Percentiles rank a stretch among this genome's conserved stretches.
Conservation (phyloP, 1,140 invertebrate species). For the Drosophila dunni region DNA sequence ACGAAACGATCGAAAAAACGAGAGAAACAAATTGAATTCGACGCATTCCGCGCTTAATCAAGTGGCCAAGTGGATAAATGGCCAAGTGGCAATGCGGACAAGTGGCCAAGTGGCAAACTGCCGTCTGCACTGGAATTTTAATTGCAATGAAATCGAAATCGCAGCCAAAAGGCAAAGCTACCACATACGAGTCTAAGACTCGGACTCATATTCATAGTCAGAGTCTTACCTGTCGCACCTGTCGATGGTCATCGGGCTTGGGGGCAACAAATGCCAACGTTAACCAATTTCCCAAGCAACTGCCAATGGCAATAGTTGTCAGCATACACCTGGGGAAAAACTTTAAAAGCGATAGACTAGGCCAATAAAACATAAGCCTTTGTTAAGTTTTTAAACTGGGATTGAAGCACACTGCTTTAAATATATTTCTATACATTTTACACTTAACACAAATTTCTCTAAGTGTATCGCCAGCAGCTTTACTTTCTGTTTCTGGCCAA, state of each 20-base stretch:
- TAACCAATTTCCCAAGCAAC: constrained; percentile 9
- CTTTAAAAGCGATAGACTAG: too few species aligned
- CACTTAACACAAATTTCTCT: too few species aligned
- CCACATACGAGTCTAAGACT: constrained; percentile 34
- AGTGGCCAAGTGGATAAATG: constrained; percentile 28
- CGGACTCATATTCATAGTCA: not conserved
- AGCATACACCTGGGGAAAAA: not conserved
- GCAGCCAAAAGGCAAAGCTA: constrained; percentile 28
- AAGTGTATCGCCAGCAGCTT: constrained; percentile 4
- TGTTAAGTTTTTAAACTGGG: too few species aligned
- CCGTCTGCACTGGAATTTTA: constrained; percentile 70
- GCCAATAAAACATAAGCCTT: too few species aligned
- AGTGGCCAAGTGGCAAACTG: constrained; percentile 42
- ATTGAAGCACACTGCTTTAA: too few species aligned
- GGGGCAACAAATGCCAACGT: constrained; percentile 46
- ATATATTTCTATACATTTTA: too few species aligned
- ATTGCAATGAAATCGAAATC: constrained; percentile 73
- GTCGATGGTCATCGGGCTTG: constrained; percentile 38
- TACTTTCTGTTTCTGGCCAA: constrained; percentile 54
- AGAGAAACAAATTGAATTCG: constrained; percentile 71
- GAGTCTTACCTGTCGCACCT: constrained; percentile 29
- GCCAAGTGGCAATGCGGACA: constrained; percentile 15
- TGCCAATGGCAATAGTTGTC: constrained; percentile 1
- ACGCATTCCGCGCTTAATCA: constrained; percentile 67
- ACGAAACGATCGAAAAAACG: not conserved